These are phyloP conservation scores for Hypotaenidia okinawae DNA, from an alignment of 2,797 vertebrate genomes.

Conservation along the genomic window DNA sequence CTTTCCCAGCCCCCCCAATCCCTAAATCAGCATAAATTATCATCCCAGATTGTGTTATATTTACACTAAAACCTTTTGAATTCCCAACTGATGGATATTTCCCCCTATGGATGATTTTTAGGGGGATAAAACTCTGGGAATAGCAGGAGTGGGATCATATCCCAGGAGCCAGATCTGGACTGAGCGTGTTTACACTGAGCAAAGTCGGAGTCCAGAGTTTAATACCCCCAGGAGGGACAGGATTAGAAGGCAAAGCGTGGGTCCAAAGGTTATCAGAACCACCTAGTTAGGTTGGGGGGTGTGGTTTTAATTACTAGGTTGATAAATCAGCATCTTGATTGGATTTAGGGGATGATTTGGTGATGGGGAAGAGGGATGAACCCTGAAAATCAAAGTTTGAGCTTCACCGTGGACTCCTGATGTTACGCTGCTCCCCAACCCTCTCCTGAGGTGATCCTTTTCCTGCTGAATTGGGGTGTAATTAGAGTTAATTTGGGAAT, in stretches of 20 bases:
- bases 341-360: not conserved
- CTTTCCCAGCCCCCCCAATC: not conserved
- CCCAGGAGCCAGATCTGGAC: no score
- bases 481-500: not conserved
- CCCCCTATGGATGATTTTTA: not conserved
- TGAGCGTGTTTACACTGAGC: no score
- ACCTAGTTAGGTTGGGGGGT: no score
- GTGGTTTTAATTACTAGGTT: no score
- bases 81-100: not conserved
- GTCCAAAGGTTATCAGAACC: not conserved
- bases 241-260: not conserved
- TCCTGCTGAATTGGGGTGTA: not conserved
- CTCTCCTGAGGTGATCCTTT: not conserved
- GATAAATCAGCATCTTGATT: no score
- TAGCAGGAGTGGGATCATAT: no score
- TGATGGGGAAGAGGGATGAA: not conserved
- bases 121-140: not conserved
- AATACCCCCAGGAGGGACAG: no score
- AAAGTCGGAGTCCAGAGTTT: not conserved
- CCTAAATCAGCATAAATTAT: accelerated
- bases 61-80: not conserved
- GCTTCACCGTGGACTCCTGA: not conserved
- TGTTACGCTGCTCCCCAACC: not conserved
- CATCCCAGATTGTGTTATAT: accelerated
- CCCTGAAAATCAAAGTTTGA: not conserved